Base-by-base conservation (phyloP, 2,888 invertebrate species). In the Ypsolopha sequella region DNA sequence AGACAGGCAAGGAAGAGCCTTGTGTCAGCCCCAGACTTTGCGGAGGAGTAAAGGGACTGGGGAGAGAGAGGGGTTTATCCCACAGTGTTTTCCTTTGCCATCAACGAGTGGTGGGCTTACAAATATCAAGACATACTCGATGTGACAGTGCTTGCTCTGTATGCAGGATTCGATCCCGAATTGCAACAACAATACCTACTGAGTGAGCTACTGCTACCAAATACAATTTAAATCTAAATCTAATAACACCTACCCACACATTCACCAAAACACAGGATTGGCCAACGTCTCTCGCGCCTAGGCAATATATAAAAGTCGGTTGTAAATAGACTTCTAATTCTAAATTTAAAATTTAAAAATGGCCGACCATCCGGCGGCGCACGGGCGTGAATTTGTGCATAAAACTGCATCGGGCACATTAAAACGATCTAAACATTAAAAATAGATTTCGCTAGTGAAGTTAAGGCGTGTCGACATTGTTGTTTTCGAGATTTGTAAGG, bases 401-500 rank as follows among this genome's bases (percentile, higher is more conserved):
- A 85, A 86, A 85, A 85, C 76, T 84, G 81, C 80, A 80, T 75
- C 75, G 76, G 68, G 69, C 68, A 72, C 77, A 73, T 79, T 80
- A 76, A 54, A 74, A 7, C 77, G 80, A 85, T 84, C 80, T 79
- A 76, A 79, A 80, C 81, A 79, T 80, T 82, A 84, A 84, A 85
- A 85, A 86, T 86, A 86, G 85, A 82, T 75, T 71, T 61, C 60
- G 66, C 73, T 75, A 73, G 71, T 52, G 57, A 7, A 10, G 51
- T 38, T 67, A 67, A 56, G 54, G 76, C 59, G 48, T 51, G 53
- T 71, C 60, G 47, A 39, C 41, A 49, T 24, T 13, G 13, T 7
- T 6, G 43, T 8, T 43, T 2, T 24, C 24, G 2, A 4, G 4
- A 3, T 24, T 24, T 24, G 2, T 24, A 4, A 24, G 4, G 4